phyloP scores from a whole-genome alignment of 2,888 invertebrate species.

The Anticlea derivata region DNA sequence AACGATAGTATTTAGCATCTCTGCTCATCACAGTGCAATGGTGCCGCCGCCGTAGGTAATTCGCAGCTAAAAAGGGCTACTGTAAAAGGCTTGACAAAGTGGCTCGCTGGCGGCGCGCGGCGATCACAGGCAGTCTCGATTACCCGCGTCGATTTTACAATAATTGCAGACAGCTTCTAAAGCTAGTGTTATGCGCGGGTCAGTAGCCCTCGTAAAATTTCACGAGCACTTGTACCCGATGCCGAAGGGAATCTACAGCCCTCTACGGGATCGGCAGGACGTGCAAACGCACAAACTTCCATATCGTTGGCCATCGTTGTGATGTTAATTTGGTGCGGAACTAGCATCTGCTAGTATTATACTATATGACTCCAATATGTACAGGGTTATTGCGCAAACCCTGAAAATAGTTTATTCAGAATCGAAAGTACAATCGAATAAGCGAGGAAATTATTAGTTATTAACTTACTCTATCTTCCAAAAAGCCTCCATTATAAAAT shows the following conservation, averaged over 20 bases:
- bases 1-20: slow-evolving; percentile 34
- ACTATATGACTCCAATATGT: slow-evolving; percentile 44
- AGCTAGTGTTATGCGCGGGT: slow-evolving; percentile 63
- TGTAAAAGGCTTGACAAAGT: slow-evolving; percentile 60
- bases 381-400: too few species aligned
- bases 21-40: slow-evolving; percentile 47
- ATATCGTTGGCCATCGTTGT: slow-evolving; percentile 26
- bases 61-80: slow-evolving; percentile 55
- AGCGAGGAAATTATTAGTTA: too few species aligned
- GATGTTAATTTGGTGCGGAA: slow-evolving; percentile 46
- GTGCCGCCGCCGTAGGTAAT: slow-evolving; percentile 46
- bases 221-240: slow-evolving; percentile 54
- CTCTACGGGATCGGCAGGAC: slow-evolving; percentile 32
- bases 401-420: too few species aligned
- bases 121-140: slow-evolving; percentile 51
- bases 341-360: slow-evolving; percentile 48
- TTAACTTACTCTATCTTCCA: too few species aligned
- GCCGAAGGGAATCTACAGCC: slow-evolving; percentile 49
- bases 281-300: slow-evolving; percentile 31
- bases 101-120: slow-evolving; percentile 50
- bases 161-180: slow-evolving; percentile 66
- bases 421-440: too few species aligned
- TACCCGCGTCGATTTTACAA: slow-evolving; percentile 61
- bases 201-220: slow-evolving; percentile 72
- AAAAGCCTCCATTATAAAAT: too few species aligned